A percentile compares a stretch with the other conserved stretches of the same genome.
phyloP scores from a whole-genome alignment of 2,113 vertebrate genomes.

The Antidorcas marsupialis region DNA sequence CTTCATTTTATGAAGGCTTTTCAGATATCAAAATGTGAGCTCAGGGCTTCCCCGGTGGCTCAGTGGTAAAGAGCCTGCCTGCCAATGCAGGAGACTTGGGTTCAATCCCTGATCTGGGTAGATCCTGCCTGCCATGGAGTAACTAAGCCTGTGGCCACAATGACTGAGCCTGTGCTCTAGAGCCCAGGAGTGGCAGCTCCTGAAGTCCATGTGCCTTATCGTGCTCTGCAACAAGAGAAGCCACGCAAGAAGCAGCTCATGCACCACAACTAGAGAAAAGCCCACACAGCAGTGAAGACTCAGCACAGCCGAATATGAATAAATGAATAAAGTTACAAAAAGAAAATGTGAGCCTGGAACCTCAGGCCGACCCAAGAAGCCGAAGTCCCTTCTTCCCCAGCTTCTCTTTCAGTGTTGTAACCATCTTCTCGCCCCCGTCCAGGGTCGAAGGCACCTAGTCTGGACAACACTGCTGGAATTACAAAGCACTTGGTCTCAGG shows the following conservation, averaged over 20 bases:
- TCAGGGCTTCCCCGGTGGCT: not conserved
- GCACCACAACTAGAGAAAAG: not conserved
- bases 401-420: not conserved
- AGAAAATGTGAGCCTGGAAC: not conserved
- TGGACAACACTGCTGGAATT: not conserved
- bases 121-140: not conserved
- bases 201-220: not conserved
- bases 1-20: not conserved
- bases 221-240: not conserved
- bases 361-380: accelerated
- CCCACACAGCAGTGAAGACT: not conserved
- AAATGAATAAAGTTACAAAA: not conserved
- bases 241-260: not conserved
- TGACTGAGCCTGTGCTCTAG: not conserved
- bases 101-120: not conserved
- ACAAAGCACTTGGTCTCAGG: not conserved
- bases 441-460: not conserved
- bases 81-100: not conserved
- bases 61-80: not conserved
- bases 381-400: not conserved
- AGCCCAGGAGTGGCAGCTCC: accelerated
- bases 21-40: not conserved
- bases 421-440: not conserved
- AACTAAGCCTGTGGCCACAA: not conserved
- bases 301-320: not conserved